Evolutionary conservation across 2,797 vertebrate genomes (phyloP), one percentile per base, ranked within the genome.

Genomic region (Alosa sapidissima): DNA sequence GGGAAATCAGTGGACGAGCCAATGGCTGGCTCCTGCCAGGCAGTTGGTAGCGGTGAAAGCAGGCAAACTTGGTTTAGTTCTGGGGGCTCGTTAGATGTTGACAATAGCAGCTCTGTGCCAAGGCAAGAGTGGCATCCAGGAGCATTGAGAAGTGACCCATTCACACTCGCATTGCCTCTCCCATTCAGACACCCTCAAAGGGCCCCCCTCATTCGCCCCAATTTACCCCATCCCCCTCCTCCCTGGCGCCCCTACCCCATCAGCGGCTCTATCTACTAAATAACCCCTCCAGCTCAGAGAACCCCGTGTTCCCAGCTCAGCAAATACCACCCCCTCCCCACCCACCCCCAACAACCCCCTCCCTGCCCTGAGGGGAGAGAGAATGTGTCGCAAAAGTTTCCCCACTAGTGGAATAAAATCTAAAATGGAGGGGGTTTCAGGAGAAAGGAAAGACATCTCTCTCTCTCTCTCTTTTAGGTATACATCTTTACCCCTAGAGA

Each of bases 61-160:
- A 9, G 28, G 65, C 33, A 72, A 72, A 72, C 72, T 78, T 47
- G 72, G 72, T 78, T 41, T 78, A 78, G 72, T 78, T 47, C 14
- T 19, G 89, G 88, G 88, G 87, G 89, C 91, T 93, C 86, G 90
- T 95, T 93, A 92, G 90, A 82, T 58, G 65, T 86, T 87, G 87
- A 95, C 94, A 95, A 95, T 92, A 88, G 90, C 91, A 83, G 88
- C 91, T 91, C 93, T 95, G 91, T 95, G 94, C 93, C 93, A 94
- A 87, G 85, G 72, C 89, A 82, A 82, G 86, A 90, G 90, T 91
- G 91, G 90, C 91, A 92, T 91, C 91, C 92, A 91, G 90, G 90
- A 91, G 87, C 89, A 84, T 82, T 89, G 89, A 91, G 90, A 91
- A 88, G 85, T 84, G 85, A 87, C 88, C 90, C 92, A 88, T 93